Percentiles rank a stretch among this genome's conserved stretches.
phyloP scores from a whole-genome alignment of 2,888 invertebrate species.

The Meiosimyza decipiens region DNA sequence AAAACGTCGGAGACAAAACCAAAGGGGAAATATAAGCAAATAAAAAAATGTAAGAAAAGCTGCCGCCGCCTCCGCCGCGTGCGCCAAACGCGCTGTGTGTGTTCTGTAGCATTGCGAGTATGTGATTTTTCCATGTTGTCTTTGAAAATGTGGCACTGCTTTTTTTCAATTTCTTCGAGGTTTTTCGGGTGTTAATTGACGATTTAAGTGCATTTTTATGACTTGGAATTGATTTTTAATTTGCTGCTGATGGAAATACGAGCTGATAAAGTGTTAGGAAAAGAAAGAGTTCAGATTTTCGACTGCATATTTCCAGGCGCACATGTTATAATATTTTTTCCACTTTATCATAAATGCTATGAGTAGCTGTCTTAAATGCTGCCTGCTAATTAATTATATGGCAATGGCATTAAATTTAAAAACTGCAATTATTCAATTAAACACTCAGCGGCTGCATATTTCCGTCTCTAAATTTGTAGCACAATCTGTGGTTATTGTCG shows the following conservation, averaged over 20 bases:
- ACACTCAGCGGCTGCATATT: not conserved
- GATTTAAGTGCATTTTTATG: constrained; percentile 59
- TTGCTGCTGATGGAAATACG: constrained; percentile 56
- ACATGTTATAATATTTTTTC: no score
- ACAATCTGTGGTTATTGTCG: not conserved
- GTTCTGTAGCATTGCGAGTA: no score
- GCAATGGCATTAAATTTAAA: constrained; percentile 23
- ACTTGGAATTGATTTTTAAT: constrained; percentile 59
- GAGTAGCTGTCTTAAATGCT: no score
- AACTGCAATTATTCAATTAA: constrained; percentile 42
- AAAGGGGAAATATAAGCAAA: no score
- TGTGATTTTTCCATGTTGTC: no score
- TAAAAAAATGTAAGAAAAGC: no score
- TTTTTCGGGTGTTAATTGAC: constrained; percentile 51
- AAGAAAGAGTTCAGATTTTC: not conserved
- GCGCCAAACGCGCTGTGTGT: no score
- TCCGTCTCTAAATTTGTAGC: not conserved
- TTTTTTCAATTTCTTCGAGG: no score
- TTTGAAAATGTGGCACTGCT: no score
- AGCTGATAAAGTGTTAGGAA: constrained; percentile 15
- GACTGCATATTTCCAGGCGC: not conserved
- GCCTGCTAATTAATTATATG: no score
- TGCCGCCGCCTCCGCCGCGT: no score
- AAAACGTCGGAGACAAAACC: not conserved
- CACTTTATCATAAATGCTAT: no score